Percentiles rank a stretch among this genome's conserved stretches.
Conservation (phyloP, 2,888 invertebrate species). For the Thalpophila matura region DNA sequence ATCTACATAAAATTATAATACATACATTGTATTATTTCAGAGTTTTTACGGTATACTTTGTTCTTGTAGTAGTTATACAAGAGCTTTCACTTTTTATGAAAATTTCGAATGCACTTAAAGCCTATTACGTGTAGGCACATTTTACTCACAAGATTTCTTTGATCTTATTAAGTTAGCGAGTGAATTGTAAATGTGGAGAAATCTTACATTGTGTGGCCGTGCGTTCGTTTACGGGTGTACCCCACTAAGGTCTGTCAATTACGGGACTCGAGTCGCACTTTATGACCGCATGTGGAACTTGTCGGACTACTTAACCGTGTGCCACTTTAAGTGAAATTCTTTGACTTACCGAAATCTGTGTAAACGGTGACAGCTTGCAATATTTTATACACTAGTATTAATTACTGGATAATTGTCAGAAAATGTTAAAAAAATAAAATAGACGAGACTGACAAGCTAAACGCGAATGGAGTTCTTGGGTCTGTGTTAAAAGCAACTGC, state of each 20-base stretch:
- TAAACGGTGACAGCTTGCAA: constrained; percentile 39
- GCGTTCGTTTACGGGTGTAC: constrained; percentile 48
- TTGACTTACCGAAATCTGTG: constrained; percentile 62
- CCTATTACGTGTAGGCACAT: constrained; percentile 46
- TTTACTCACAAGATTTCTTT: constrained; percentile 39
- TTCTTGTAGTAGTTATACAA: constrained; percentile 58
- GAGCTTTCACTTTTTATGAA: constrained; percentile 62
- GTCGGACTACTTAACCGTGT: constrained; percentile 59
- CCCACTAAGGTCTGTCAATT: constrained; percentile 63
- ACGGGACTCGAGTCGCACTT: constrained; percentile 60
- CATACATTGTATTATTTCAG: constrained; percentile 41
- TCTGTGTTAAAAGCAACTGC: constrained; percentile 9
- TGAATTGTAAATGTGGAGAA: constrained; percentile 60
- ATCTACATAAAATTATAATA: constrained; percentile 57
- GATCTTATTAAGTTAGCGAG: constrained; percentile 41
- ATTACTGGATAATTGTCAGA: background rate
- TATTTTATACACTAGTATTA: background rate
- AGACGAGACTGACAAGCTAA: background rate
- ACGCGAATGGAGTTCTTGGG: constrained; percentile 1
- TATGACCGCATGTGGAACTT: constrained; percentile 62
- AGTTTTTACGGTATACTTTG: constrained; percentile 45
- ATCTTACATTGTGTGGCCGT: constrained; percentile 44
- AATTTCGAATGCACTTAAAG: constrained; percentile 52
- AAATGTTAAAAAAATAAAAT: background rate
- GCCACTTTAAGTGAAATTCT: constrained; percentile 65